Conservation (phyloP, 2,113 vertebrate genomes). For the Alligator sinensis region DNA sequence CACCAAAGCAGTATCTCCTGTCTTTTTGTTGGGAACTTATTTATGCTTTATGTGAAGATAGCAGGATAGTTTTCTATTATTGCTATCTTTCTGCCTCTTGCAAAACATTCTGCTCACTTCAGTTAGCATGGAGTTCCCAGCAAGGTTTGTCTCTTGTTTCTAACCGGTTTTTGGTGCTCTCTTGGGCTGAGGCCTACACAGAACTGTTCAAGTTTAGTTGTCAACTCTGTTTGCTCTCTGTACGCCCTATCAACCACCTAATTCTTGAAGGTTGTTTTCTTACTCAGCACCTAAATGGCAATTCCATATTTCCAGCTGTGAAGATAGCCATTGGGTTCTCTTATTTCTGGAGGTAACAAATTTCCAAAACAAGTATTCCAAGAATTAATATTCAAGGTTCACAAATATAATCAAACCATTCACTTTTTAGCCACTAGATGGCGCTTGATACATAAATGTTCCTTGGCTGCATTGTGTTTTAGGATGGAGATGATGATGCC, state of each 20-base stretch:
- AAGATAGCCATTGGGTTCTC: constrained; percentile 15
- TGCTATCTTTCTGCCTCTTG: neutral
- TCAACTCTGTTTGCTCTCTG: neutral
- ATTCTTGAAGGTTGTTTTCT: neutral
- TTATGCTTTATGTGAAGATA: neutral
- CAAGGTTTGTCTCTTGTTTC: neutral
- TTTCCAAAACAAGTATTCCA: constrained; percentile 25
- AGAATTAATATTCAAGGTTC: neutral
- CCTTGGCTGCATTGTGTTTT: neutral
- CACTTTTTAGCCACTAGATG: constrained; percentile 46
- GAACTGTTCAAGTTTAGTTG: too few relatives aligned
- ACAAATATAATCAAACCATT: rapidly evolving
- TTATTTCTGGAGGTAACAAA: neutral
- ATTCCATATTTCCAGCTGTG: neutral
- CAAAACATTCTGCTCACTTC: neutral
- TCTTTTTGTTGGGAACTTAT: neutral
- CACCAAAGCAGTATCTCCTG: neutral
- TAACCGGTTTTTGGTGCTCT: neutral
- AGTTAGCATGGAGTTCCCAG: neutral
- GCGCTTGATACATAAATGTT: neutral
- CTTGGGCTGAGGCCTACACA: too few relatives aligned
- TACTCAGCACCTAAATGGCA: neutral
- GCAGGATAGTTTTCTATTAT: neutral
- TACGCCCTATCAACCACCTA: neutral
- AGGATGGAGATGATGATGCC: neutral